Evolutionary conservation across 2,113 vertebrate species (phyloP), one percentile per base, ranked within the genome.

Genomic region (Gymnorhina tibicen): DNA sequence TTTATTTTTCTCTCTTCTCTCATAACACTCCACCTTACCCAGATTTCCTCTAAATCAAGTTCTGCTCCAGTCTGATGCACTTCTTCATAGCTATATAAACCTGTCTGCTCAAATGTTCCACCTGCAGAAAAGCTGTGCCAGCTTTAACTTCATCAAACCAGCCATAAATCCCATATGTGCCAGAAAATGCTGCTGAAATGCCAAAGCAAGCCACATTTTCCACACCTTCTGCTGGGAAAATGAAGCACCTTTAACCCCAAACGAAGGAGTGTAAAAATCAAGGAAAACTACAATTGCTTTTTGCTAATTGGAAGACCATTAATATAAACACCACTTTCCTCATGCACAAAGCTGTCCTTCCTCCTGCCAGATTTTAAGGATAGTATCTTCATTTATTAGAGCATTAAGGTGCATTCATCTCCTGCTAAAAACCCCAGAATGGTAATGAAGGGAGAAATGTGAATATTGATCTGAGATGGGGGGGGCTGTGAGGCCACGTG

Each of bases 51-150:
- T 94, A 94, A 93, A 87, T 92, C 92, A 94, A 88, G 47, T 23
- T 68, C 63, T 94, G 69, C 49, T 56, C 50, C 69, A 73, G 85
- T 95, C 90, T 88, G 82, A 70, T 81, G 80, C n/a, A 93, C 86
- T 85, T 93, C 60, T 94, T 96, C 21, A 11, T 69, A 96, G 87
- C 20, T 92, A 73, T 87, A 81, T 84, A 95, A 97, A 94, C 82
- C 89, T 95, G 82, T 91, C 96, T 92, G 62, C 72, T 77, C 73
- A 94, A 93, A 93, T 76, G 92, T 78, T 95, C 79, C 39, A 96
- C 80, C 69, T 11, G 27, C 83, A 55, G 60, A 89, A 79, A 91
- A 91, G 50, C 89, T 68, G 46, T 75, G 93, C 90, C 96, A 95
- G 92, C 64, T 91, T 92, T 66, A 77, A 82, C 82, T 93, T 93